Conservation (phyloP, 2,888 invertebrate genomes). For the Hydrotaea cyrtoneurina region DNA sequence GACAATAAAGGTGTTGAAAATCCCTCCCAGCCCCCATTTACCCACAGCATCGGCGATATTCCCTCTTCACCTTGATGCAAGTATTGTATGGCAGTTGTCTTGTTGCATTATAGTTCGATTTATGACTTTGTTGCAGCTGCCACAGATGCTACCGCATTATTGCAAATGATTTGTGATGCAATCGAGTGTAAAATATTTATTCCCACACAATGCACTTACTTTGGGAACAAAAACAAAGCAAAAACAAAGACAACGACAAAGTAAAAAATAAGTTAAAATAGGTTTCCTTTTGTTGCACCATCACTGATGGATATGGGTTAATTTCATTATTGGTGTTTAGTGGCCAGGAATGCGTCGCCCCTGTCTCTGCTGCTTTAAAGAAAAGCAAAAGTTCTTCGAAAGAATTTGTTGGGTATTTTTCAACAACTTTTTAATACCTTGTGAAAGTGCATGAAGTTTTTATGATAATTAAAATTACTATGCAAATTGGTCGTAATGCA, state of each 20-base stretch:
- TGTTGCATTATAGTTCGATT: background rate
- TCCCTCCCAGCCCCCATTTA: background rate
- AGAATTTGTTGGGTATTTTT: no score
- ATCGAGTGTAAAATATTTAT: background rate
- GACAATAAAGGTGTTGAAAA: background rate
- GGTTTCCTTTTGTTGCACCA: background rate
- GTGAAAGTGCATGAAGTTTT: no score
- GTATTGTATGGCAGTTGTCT: background rate
- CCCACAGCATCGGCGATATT: background rate
- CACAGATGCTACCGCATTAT: background rate
- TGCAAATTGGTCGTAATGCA: background rate
- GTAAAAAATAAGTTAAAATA: no score
- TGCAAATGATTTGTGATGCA: background rate
- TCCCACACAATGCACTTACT: constrained; percentile 2
- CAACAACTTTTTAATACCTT: no score
- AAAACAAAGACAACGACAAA: background rate
- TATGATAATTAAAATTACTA: background rate
- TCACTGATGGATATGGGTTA: background rate
- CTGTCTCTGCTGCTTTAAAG: no score
- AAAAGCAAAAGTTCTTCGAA: no score
- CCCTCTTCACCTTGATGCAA: background rate
- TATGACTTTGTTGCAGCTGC: background rate
- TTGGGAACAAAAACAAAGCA: background rate
- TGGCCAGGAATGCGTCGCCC: no score
- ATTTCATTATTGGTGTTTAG: background rate